These are phyloP conservation scores for Trichosurus vulpecula DNA, from an alignment of 2,797 vertebrate species.

Conservation along the genomic window DNA sequence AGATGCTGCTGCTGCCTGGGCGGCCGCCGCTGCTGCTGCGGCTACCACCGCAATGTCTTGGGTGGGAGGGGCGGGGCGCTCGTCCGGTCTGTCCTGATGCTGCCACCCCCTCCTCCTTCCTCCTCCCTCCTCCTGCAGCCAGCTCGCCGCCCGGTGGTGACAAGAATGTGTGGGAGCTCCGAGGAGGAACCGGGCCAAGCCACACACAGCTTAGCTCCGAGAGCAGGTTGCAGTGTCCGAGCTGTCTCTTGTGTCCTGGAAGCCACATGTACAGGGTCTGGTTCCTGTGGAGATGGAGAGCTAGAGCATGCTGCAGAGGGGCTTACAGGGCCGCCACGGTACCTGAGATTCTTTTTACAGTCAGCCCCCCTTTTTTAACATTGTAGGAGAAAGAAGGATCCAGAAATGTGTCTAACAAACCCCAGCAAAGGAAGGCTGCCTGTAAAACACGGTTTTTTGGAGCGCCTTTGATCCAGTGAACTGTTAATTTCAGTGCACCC, in stretches of 20 bases:
- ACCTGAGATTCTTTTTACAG: not conserved
- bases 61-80: not conserved
- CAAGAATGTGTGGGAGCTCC: not conserved
- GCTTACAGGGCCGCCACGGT: not conserved
- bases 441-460: not conserved
- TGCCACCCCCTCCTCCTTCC: slow-evolving; percentile 11
- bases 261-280: not conserved
- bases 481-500: not conserved
- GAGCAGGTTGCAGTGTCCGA: not conserved
- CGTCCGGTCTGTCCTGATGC: not conserved
- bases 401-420: not conserved
- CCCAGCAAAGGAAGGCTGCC: not conserved
- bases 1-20: not conserved
- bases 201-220: not conserved
- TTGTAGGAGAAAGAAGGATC: not conserved
- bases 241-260: rapidly evolving
- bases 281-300: not conserved
- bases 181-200: not conserved
- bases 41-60: not conserved
- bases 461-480: not conserved
- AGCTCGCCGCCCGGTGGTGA: not conserved
- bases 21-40: not conserved
- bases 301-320: not conserved
- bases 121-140: slow-evolving; percentile 41
- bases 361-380: not conserved